Evolutionary conservation across 2,797 vertebrate genomes (phyloP).

Genomic region (Onychomys arenicola): DNA sequence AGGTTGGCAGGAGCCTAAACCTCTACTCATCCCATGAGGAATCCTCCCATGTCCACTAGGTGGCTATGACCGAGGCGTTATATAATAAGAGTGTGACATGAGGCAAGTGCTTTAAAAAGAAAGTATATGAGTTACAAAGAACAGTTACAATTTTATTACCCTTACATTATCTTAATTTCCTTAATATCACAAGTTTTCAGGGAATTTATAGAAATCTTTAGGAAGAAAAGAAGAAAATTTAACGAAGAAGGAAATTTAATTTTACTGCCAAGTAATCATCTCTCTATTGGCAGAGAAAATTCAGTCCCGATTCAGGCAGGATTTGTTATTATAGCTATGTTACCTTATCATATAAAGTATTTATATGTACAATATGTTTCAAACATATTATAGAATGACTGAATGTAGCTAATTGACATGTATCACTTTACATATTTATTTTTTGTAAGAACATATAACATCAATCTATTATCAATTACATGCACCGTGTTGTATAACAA

Average conservation of each 20-base stretch:
- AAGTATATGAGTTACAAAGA: neutral
- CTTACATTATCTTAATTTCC: neutral
- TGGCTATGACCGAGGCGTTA: neutral
- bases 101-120: neutral
- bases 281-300: slow-evolving; percentile 38
- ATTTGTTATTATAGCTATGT: neutral
- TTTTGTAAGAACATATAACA: neutral
- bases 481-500: neutral
- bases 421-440: neutral
- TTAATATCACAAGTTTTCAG: neutral
- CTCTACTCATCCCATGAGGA: neutral
- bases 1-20: neutral
- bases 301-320: neutral
- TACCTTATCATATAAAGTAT: neutral
- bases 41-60: neutral
- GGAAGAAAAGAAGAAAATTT: slow-evolving; percentile 23
- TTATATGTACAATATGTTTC: neutral
- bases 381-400: neutral
- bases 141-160: neutral
- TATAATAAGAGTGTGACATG: neutral
- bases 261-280: neutral
- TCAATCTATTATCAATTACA: neutral
- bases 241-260: slow-evolving; percentile 30
- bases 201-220: neutral
- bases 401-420: neutral